Evolutionary conservation across 1,140 invertebrate species (phyloP).

Genomic region (Drosophila nikananu): DNA sequence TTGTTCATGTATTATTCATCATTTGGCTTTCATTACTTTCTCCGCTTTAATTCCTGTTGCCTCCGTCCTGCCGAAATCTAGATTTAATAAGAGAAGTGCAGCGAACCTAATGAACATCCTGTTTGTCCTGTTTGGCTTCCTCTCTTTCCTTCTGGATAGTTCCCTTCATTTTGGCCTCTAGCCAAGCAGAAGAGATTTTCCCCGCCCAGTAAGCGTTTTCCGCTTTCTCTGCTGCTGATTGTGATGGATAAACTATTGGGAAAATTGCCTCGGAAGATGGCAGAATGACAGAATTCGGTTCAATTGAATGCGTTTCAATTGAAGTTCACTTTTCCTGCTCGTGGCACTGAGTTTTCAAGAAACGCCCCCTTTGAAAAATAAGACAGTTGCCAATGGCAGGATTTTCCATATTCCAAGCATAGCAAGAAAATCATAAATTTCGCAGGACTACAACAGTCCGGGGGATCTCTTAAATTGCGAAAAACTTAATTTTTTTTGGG

Average conservation of each 20-base stretch:
- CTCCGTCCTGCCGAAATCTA: slow-evolving; percentile 43
- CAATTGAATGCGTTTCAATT: slow-evolving; percentile 78
- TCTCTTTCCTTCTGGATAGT: slow-evolving; percentile 8
- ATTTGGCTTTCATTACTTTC: slow-evolving; percentile 48
- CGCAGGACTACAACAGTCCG: background rate
- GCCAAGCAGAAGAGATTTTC: slow-evolving; percentile 77
- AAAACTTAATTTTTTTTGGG: slow-evolving; percentile 1
- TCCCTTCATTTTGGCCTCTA: slow-evolving; percentile 51
- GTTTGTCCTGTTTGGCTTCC: slow-evolving; percentile 38
- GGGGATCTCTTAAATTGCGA: background rate
- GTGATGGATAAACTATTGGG: slow-evolving; percentile 80
- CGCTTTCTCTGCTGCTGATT: slow-evolving; percentile 61
- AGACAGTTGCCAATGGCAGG: slow-evolving; percentile 55
- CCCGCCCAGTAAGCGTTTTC: slow-evolving; percentile 6
- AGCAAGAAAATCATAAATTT: slow-evolving; percentile 9
- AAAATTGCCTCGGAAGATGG: slow-evolving; percentile 39
- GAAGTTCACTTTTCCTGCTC: slow-evolving; percentile 64
- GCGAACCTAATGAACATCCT: slow-evolving; percentile 82
- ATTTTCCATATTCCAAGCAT: background rate
- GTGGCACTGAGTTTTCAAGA: slow-evolving; percentile 59
- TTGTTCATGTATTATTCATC: slow-evolving; percentile 79
- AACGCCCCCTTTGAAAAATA: slow-evolving; percentile 18
- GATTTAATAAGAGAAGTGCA: slow-evolving; percentile 79
- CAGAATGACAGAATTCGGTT: slow-evolving; percentile 23
- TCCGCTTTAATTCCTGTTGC: slow-evolving; percentile 44